phyloP scores from a whole-genome alignment of 2,797 vertebrate species.

The Artibeus lituratus region DNA sequence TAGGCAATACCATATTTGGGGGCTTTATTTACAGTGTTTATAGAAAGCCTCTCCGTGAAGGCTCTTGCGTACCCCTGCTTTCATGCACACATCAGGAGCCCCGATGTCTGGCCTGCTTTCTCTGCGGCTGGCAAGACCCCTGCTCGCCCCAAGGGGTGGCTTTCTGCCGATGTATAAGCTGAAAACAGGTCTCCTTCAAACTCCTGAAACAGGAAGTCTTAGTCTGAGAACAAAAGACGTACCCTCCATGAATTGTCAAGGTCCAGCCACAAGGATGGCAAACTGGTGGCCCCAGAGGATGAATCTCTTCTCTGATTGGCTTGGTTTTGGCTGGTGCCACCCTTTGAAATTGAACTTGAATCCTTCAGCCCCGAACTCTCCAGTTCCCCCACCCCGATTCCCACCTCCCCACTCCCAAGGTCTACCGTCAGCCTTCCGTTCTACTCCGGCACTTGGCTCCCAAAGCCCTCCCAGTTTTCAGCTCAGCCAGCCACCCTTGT shows the following conservation, averaged over 20 bases:
- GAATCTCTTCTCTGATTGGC: not conserved
- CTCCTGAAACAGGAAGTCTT: not conserved
- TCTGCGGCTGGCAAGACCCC: not conserved
- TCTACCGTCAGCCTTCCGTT: no score
- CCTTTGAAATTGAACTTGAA: not conserved
- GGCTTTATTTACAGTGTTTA: not conserved
- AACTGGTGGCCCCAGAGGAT: not conserved
- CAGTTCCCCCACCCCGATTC: rapidly evolving
- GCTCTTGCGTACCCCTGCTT: not conserved
- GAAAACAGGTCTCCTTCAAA: not conserved
- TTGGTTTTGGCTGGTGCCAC: not conserved
- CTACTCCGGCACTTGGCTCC: not conserved
- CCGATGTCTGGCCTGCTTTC: not conserved
- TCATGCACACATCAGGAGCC: no score
- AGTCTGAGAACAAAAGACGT: not conserved
- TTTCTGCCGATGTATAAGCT: not conserved
- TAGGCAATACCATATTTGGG: not conserved
- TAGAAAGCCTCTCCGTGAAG: not conserved
- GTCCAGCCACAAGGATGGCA: not conserved
- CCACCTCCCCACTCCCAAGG: rapidly evolving
- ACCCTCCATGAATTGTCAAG: not conserved
- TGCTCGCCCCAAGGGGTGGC: no score
- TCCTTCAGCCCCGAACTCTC: not conserved
- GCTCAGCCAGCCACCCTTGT: not conserved
- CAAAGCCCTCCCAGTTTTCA: not conserved